phyloP scores from a whole-genome alignment of 2,888 invertebrate species.

The Oligia fasciuncula region DNA sequence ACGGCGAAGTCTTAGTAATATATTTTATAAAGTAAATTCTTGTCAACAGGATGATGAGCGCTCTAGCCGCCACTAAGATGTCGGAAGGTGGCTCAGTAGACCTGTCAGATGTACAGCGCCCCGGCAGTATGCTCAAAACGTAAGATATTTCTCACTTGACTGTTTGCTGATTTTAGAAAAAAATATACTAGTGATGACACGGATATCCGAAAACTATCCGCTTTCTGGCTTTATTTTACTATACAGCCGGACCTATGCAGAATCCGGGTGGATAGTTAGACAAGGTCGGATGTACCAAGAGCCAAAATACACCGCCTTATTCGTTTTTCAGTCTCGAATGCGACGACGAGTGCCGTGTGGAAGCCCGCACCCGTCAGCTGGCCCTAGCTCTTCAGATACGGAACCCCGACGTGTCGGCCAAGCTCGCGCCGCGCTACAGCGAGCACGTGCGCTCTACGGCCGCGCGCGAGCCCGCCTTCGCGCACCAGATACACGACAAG shows the following conservation, averaged over 20 bases:
- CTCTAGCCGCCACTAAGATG: slow-evolving; percentile 94
- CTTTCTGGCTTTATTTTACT: background rate
- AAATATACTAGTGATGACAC: background rate
- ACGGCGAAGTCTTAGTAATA: too few species aligned
- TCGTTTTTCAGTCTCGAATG: slow-evolving; percentile 93
- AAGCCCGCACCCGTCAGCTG: slow-evolving; percentile 96
- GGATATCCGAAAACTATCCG: background rate
- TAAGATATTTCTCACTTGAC: slow-evolving; percentile 74
- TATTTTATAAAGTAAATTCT: background rate
- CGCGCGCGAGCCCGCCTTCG: slow-evolving; percentile 94
- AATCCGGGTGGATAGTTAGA: background rate
- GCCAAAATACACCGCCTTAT: background rate
- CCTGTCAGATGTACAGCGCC: slow-evolving; percentile 92
- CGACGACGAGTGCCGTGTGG: slow-evolving; percentile 96
- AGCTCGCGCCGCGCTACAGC: slow-evolving; percentile 95
- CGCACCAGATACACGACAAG: slow-evolving; percentile 95
- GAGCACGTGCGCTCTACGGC: slow-evolving; percentile 96
- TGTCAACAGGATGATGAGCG: slow-evolving; percentile 91
- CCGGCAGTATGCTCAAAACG: slow-evolving; percentile 90
- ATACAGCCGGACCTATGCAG: background rate
- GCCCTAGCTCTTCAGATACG: slow-evolving; percentile 98
- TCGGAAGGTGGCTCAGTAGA: slow-evolving; percentile 94
- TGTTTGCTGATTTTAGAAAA: background rate
- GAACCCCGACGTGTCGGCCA: slow-evolving; percentile 95
- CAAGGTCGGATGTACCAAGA: background rate